Evolutionary conservation across 2,888 invertebrate genomes (phyloP).

Genomic region (Harpalus rufipes): DNA sequence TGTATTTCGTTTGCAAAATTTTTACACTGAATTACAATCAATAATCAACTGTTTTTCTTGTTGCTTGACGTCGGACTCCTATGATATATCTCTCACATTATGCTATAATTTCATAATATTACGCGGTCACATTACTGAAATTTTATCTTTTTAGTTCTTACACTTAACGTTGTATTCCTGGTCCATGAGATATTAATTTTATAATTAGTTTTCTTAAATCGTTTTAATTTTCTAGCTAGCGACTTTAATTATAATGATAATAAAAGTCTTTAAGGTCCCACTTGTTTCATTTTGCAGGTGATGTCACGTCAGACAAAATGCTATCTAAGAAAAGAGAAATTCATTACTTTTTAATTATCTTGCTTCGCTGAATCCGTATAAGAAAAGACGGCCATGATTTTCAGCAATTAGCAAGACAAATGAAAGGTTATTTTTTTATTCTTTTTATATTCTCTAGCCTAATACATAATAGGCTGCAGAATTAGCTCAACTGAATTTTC

Average conservation of each 20-base stretch:
- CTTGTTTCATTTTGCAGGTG: slow-evolving; percentile 48
- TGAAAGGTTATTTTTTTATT: slow-evolving; percentile 32
- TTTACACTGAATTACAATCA: no score
- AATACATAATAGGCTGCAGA: not conserved
- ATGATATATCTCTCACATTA: no score
- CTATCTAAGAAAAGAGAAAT: slow-evolving; percentile 34
- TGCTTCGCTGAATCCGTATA: slow-evolving; percentile 34
- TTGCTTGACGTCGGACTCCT: no score
- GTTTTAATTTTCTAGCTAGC: slow-evolving; percentile 34
- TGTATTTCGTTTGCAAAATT: no score
- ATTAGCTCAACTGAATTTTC: not conserved
- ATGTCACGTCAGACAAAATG: slow-evolving; percentile 34
- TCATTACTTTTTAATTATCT: slow-evolving; percentile 54
- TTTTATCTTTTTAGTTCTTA: not conserved
- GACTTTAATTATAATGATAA: slow-evolving; percentile 16
- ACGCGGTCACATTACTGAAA: not conserved
- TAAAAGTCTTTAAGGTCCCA: slow-evolving; percentile 14
- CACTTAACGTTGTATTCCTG: not conserved
- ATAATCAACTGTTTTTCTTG: no score
- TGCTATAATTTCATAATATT: not conserved
- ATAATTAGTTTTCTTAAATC: slow-evolving; percentile 38
- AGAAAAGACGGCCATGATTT: slow-evolving; percentile 21
- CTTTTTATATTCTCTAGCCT: slow-evolving; percentile 2
- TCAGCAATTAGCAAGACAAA: slow-evolving; percentile 39
- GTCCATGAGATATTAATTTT: slow-evolving; percentile 26